Conservation (phyloP, 2,113 vertebrate genomes). For the Rhea pennata region DNA sequence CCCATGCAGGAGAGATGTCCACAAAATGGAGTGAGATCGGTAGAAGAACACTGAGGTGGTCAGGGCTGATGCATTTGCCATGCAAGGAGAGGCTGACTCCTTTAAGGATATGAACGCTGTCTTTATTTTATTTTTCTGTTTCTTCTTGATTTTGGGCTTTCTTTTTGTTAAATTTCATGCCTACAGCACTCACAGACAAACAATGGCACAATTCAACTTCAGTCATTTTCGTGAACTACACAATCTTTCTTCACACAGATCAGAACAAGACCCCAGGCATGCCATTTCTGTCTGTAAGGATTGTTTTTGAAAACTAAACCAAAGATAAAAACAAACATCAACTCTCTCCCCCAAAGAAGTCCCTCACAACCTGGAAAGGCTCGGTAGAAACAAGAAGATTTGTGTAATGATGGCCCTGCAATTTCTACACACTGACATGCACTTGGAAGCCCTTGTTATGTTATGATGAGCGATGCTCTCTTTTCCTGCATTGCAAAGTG, state of each 20-base stretch:
- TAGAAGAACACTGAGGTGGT: too few relatives aligned
- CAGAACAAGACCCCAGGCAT: not conserved
- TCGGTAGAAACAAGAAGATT: not conserved
- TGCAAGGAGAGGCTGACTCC: too few relatives aligned
- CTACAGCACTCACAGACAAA: not conserved
- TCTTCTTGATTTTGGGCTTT: not conserved
- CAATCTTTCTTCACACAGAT: accelerated
- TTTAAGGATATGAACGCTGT: too few relatives aligned
- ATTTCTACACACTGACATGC: too few relatives aligned
- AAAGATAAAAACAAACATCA: not conserved
- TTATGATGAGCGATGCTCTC: not conserved
- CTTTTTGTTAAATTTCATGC: not conserved
- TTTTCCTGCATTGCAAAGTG: not conserved
- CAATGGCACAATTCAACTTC: accelerated
- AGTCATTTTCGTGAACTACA: not conserved
- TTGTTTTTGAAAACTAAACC: not conserved
- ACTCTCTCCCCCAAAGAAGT: not conserved
- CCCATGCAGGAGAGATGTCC: too few relatives aligned
- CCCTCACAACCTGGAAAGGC: accelerated
- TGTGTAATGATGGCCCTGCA: not conserved
- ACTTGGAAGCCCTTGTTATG: not conserved
- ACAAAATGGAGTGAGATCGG: too few relatives aligned
- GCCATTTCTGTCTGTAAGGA: not conserved
- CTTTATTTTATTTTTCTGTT: not conserved
- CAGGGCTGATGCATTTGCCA: too few relatives aligned